phyloP scores from a whole-genome alignment of 2,888 invertebrate species.

The Neocrepidodera transversa region DNA sequence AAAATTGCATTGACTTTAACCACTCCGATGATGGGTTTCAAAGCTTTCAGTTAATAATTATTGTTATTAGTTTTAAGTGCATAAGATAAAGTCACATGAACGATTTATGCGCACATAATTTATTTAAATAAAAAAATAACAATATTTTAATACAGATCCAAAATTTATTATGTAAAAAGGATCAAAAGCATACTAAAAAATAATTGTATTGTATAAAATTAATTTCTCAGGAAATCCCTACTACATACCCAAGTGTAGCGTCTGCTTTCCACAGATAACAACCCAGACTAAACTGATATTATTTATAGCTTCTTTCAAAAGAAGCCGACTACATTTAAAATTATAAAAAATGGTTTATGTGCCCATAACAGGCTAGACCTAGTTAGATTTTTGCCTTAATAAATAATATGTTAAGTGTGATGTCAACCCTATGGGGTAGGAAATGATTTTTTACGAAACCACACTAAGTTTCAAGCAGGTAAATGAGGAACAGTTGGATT shows the following conservation, averaged over 20 bases:
- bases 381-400: slow-evolving; percentile 24
- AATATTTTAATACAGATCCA: too few species aligned
- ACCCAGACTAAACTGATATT: slow-evolving; percentile 12
- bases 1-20: background rate
- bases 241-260: background rate
- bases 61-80: background rate
- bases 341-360: slow-evolving; percentile 13
- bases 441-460: slow-evolving; percentile 12
- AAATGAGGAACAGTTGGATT: background rate
- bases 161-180: too few species aligned
- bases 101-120: too few species aligned
- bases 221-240: background rate
- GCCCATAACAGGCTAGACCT: slow-evolving; percentile 17
- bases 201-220: too few species aligned
- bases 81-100: background rate
- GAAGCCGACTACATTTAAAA: slow-evolving; percentile 10
- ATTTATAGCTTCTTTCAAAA: slow-evolving; percentile 12
- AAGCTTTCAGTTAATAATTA: background rate
- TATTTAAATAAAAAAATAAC: too few species aligned
- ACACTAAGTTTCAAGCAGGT: slow-evolving; percentile 10
- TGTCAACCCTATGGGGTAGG: slow-evolving; percentile 24
- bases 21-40: background rate
- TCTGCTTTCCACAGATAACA: background rate
- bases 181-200: too few species aligned
- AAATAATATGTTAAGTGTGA: slow-evolving; percentile 27